Base-by-base conservation (phyloP, 1,140 invertebrate genomes). In the Pseudomyrmex flavicornis region DNA sequence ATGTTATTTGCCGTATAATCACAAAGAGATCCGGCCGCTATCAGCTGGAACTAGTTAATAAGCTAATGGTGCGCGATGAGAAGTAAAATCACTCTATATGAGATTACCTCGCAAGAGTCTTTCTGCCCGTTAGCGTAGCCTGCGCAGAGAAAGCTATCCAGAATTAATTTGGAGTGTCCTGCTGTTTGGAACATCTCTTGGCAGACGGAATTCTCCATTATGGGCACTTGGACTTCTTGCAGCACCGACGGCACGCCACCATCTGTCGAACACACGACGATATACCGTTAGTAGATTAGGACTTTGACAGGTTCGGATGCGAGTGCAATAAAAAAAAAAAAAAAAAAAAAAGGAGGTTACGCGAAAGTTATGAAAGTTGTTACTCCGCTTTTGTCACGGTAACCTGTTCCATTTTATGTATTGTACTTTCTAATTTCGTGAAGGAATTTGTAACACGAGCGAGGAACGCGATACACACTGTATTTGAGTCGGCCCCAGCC, bases 181-280 rank as follows among this genome's bases (percentile, higher is more conserved):
- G 97, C 97, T 0, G 97, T 97, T 77, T 97, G 96, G 95, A 99
- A 99, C 98, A 99, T 98, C 90, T 98, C 97, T 93, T 99, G 98
- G 92, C 98, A 99, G 0, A 98, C 97, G 69, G 95, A 95, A 92
- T 99, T 99, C 89, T 98, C 97, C 93, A 99, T 98, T 85, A 99
- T 97, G 9, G 98, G 98, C 15, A 99, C 97, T 94, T 98, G 97
- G 0, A 99, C 98, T 95, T 98, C 97, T 93, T 99, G 98, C 2
- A 99, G 94, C 15, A 98, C 96, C 15, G 97, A 97, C 3, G 98
- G 98, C 1, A 98, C 97, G 52, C 97, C 97, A 62, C 98, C 98
- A 50, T 97, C 98, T 97, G 85, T 26, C 86, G 76, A 80, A 72
- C 13, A 44, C 44, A 59, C 35, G 66, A 50, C 35, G 35, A 35